Base-by-base conservation (phyloP, 2,113 vertebrate genomes). In the Orycteropus afer region DNA sequence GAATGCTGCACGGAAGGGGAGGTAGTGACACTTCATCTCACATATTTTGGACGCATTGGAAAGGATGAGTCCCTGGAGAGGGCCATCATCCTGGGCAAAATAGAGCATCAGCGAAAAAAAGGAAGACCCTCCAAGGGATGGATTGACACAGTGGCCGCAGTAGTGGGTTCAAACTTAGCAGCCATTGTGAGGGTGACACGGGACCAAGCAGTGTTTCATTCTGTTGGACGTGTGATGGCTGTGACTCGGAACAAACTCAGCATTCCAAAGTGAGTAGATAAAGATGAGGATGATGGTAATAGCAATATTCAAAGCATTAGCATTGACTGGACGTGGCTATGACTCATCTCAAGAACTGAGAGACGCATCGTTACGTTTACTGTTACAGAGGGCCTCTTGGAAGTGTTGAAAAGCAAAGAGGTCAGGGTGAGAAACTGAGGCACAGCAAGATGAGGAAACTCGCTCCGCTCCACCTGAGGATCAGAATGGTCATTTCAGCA, bases 391-490 rank as follows among this genome's bases (percentile, higher is more conserved):
- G 17, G 29, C n/a, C n/a, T n/a, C n/a, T n/a, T n/a, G n/a, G n/a
- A n/a, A n/a, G n/a, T n/a, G n/a, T n/a, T n/a, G n/a, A n/a, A n/a
- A n/a, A n/a, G n/a, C n/a, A n/a, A n/a, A n/a, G n/a, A n/a, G n/a
- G n/a, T n/a, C n/a, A n/a, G n/a, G n/a, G n/a, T n/a, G n/a, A 77
- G 25, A 77, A 85, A 80, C n/a, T 45, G 71, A 59, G 49, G 78
- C 29, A 37, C 1, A 0, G 5, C 1, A 42, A 29, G 1, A 6
- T 37, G 47, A 59, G 53, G 53, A 78, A 29, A 51, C 22, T 32
- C 3, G 0, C 1, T 71, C 13, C 10, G 32, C 34, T 47, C 0
- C 67, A 2, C 10, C 32, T 51, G 32, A 22, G 37, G n/a, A 49
- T 49, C 42, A 69, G 65, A 71, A 1, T 7, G 9, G 73, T 9